Evolutionary conservation across 2,888 invertebrate species (phyloP).

Genomic region (Himalopsyche japonica): DNA sequence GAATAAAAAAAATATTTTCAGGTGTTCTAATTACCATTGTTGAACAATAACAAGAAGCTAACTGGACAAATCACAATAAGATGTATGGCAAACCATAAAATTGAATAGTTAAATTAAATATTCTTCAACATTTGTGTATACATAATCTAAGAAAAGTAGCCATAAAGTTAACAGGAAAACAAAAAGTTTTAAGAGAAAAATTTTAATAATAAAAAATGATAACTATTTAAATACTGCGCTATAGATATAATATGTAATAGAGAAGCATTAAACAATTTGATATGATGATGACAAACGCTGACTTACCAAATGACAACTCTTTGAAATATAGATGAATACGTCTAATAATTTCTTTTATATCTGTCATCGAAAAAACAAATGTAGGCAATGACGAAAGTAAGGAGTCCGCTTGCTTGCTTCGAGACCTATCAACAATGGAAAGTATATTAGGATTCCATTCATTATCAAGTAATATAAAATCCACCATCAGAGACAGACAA

Average conservation of each 20-base stretch:
- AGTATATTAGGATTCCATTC: background rate
- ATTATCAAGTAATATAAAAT: background rate
- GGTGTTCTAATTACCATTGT: too few relatives aligned
- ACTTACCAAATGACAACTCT: slow-evolving; percentile 29
- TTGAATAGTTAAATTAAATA: too few relatives aligned
- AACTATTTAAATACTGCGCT: too few relatives aligned
- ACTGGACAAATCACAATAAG: too few relatives aligned
- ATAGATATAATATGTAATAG: background rate
- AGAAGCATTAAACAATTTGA: background rate
- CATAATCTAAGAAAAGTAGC: too few relatives aligned
- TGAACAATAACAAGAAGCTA: too few relatives aligned
- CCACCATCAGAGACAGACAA: background rate
- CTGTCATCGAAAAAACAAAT: slow-evolving; percentile 54
- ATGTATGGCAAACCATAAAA: too few relatives aligned
- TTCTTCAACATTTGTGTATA: too few relatives aligned
- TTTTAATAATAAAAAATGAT: too few relatives aligned
- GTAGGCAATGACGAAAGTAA: slow-evolving; percentile 53
- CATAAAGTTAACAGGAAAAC: too few relatives aligned
- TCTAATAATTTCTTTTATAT: slow-evolving; percentile 41
- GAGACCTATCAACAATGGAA: slow-evolving; percentile 24
- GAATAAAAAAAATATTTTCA: too few relatives aligned
- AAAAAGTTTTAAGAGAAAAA: too few relatives aligned
- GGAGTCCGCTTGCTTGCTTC: slow-evolving; percentile 47
- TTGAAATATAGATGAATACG: slow-evolving; percentile 30
- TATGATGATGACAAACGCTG: background rate